Conservation (phyloP, 2,113 vertebrate species). For the Perca flavescens region DNA sequence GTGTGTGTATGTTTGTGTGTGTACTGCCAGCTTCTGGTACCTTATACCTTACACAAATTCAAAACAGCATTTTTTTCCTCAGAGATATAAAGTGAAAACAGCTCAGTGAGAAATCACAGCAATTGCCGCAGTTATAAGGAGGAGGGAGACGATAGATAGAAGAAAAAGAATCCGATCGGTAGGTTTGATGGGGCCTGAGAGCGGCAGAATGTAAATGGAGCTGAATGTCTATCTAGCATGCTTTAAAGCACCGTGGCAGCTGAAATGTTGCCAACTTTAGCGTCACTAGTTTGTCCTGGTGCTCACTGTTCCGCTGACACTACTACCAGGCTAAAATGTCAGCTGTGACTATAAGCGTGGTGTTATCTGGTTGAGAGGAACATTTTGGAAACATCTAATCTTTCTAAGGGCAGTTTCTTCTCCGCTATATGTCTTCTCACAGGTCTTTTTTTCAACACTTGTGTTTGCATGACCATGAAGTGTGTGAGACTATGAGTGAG, state of each 20-base stretch:
- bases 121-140: slow-evolving; percentile 21
- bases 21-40: slow-evolving; percentile 11
- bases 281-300: slow-evolving; percentile 2
- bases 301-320: slow-evolving; percentile 8
- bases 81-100: slow-evolving; percentile 46
- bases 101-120: slow-evolving; percentile 55
- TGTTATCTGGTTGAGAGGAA: slow-evolving; percentile 12
- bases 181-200: slow-evolving; percentile 47
- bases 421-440: neutral
- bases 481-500: neutral
- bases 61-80: slow-evolving; percentile 23
- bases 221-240: slow-evolving; percentile 51
- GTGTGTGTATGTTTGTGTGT: slow-evolving; percentile 17
- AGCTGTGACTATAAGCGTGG: neutral
- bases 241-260: slow-evolving; percentile 40
- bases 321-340: slow-evolving; percentile 22
- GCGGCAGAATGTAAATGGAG: slow-evolving; percentile 56
- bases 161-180: slow-evolving; percentile 16
- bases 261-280: slow-evolving; percentile 35
- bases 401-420: neutral
- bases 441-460: slow-evolving; percentile 5
- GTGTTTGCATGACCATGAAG: neutral
- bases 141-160: slow-evolving; percentile 28
- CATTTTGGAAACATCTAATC: slow-evolving; percentile 33
- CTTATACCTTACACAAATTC: slow-evolving; percentile 50